phyloP scores from a whole-genome alignment of 2,797 vertebrate genomes.

The Helarctos malayanus region DNA sequence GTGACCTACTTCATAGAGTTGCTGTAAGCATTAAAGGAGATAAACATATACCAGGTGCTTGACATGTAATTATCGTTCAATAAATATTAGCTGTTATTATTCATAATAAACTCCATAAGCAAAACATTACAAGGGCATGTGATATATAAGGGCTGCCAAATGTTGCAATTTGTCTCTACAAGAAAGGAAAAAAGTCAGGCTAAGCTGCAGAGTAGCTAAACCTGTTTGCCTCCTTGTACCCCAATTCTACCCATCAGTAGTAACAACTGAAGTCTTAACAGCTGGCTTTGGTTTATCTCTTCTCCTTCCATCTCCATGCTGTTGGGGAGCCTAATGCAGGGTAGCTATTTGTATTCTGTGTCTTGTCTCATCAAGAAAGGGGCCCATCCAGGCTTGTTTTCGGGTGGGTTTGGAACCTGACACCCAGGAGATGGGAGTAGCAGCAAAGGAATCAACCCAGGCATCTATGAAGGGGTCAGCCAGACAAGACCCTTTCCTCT shows the following conservation, averaged over 20 bases:
- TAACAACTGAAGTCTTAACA: constrained; percentile 72
- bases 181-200: constrained; percentile 32
- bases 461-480: constrained; percentile 17
- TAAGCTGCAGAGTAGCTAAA: constrained; percentile 63
- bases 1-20: background rate
- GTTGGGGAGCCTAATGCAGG: constrained; percentile 19
- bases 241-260: constrained; percentile 59
- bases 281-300: constrained; percentile 63
- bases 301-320: constrained; percentile 50
- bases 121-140: constrained; percentile 14
- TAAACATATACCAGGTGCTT: constrained; percentile 8
- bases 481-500: constrained; percentile 37
- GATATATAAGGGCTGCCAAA: constrained; percentile 55
- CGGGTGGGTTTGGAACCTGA: constrained; percentile 68
- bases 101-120: constrained; percentile 56
- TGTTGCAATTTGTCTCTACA: constrained; percentile 63
- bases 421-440: background rate
- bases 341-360: constrained; percentile 68
- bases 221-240: constrained; percentile 53
- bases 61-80: background rate
- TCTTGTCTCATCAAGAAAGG: constrained; percentile 75
- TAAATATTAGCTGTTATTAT: constrained; percentile 64
- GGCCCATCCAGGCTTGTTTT: constrained; percentile 53
- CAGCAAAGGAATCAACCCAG: constrained; percentile 66
- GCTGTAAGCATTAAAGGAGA: background rate